Evolutionary conservation across 2,113 vertebrate genomes (phyloP), one percentile per base, ranked within the genome.

Genomic region (Halcyon senegalensis): DNA sequence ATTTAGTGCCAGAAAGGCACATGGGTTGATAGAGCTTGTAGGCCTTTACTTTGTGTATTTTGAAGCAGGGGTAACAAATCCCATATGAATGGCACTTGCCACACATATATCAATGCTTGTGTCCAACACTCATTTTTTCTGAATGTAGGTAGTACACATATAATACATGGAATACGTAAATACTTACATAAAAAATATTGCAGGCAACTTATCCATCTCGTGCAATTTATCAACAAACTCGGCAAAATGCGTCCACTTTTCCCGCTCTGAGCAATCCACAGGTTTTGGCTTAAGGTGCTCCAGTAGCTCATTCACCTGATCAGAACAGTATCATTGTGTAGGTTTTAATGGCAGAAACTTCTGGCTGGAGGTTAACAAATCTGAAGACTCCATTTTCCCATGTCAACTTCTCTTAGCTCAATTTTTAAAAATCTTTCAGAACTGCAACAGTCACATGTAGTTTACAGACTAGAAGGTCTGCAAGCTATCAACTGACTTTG

Each of bases 151-250:
- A 68, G 73, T 39, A 64, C 3, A 30, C 3, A 16, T 31, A 37
- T 11, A 81, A 67, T 12, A 41, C 31, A 62, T 21, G 25, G 31
- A 86, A 76, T 39, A 30, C 74, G 33, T 74, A 64, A 64, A 81
- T 60, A 97, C 98, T 97, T 97, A 98, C 98, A 97, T 53, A 91
- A 98, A 98, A 97, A 98, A 96, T 19, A 97, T 16, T 23, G 97
- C 98, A 77, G 98, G 98, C 60, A 98, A 91, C 80, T 98, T 98
- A 16, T 89, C 63, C 95, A 97, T 97, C 90, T 97, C 19, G 53
- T 41, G 81, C 50, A 98, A 74, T 55, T 97, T 97, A 59, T 97
- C 97, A 87, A 98, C 95, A 9, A 98, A 97, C 56, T 41, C 33
- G 35, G 97, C 97, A 88, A 98, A 98, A 8, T 5, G 30, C 1